Evolutionary conservation across 2,888 invertebrate genomes (phyloP).

Genomic region (Drosophila subsilvestris): DNA sequence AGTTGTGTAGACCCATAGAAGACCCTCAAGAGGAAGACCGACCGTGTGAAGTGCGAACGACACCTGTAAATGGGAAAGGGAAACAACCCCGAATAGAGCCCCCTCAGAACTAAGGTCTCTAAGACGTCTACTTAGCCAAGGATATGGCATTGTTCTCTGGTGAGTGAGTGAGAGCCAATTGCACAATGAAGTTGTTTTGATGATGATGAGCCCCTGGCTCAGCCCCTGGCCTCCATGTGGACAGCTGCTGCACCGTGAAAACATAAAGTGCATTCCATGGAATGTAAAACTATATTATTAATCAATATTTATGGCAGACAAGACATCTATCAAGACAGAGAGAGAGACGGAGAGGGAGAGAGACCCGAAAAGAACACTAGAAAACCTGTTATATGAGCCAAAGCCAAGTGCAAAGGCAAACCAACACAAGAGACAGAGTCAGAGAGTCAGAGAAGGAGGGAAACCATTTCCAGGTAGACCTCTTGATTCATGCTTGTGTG

Average conservation of each 20-base stretch:
- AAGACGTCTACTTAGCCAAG: constrained; percentile 37
- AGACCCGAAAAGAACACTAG: constrained; percentile 53
- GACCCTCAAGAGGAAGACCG: constrained; percentile 12
- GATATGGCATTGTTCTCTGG: constrained; percentile 30
- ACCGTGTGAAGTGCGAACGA: constrained; percentile 38
- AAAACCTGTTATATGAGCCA: constrained; percentile 62
- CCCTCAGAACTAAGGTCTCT: constrained; percentile 10
- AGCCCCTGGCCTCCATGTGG: constrained; percentile 13
- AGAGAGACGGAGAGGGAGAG: constrained; percentile 9
- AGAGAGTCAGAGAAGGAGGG: constrained; percentile 10
- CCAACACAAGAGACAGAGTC: constrained; percentile 26
- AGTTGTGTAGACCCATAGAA: constrained; percentile 35
- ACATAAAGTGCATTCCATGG: constrained; percentile 37
- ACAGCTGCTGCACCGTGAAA: constrained; percentile 54
- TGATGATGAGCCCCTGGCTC: constrained; percentile 34
- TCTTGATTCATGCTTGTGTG: constrained; percentile 73
- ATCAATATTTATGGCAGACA: constrained; percentile 74
- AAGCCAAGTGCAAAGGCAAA: constrained; percentile 63
- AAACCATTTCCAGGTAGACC: constrained; percentile 46
- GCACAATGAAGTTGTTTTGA: constrained; percentile 75
- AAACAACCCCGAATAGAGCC: constrained; percentile 19
- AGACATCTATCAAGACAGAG: constrained; percentile 66
- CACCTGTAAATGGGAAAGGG: constrained; percentile 32
- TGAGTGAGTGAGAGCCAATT: constrained; percentile 54
- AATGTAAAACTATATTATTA: constrained; percentile 70